These are phyloP conservation scores for Trissolcus japonicus DNA, from an alignment of 2,888 invertebrate species.

Conservation along the genomic window DNA sequence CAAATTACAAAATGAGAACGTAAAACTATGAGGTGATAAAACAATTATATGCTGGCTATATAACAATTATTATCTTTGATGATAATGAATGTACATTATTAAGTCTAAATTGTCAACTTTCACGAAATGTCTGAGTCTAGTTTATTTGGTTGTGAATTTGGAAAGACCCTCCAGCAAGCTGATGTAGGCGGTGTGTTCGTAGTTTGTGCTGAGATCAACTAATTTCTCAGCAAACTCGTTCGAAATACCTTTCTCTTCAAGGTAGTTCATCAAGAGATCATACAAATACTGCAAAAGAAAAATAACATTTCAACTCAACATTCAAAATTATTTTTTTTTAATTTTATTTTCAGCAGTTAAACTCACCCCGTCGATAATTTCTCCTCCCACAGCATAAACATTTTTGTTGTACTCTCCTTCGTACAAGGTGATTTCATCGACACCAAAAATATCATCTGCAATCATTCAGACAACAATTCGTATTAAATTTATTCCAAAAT, in stretches of 20 bases:
- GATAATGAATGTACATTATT: slow-evolving; percentile 38
- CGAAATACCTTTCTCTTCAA: slow-evolving; percentile 96
- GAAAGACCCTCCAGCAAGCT: slow-evolving; percentile 90
- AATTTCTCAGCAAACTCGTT: slow-evolving; percentile 95
- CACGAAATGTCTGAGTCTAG: slow-evolving; percentile 23
- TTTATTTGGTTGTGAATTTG: slow-evolving; percentile 84
- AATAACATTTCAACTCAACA: slow-evolving; percentile 5
- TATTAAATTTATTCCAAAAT: background rate
- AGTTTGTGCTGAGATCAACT: slow-evolving; percentile 90
- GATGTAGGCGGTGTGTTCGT: slow-evolving; percentile 95
- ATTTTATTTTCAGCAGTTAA: background rate
- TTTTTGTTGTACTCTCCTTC: slow-evolving; percentile 92
- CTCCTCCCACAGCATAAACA: slow-evolving; percentile 93
- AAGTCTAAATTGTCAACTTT: slow-evolving; percentile 21
- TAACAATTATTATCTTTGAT: slow-evolving; percentile 27
- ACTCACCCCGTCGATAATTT: slow-evolving; percentile 94
- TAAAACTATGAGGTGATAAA: slow-evolving; percentile 29
- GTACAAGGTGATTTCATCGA: slow-evolving; percentile 94
- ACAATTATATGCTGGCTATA: slow-evolving; percentile 21
- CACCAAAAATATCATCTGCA: slow-evolving; percentile 92
- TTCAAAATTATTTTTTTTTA: background rate
- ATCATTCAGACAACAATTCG: slow-evolving; percentile 59
- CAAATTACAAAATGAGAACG: slow-evolving; percentile 31
- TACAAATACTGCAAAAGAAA: slow-evolving; percentile 87
- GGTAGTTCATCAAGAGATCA: slow-evolving; percentile 93